Evolutionary conservation across 2,888 invertebrate species (phyloP), one percentile per base, ranked within the genome.

Genomic region (Candidula unifasciata): DNA sequence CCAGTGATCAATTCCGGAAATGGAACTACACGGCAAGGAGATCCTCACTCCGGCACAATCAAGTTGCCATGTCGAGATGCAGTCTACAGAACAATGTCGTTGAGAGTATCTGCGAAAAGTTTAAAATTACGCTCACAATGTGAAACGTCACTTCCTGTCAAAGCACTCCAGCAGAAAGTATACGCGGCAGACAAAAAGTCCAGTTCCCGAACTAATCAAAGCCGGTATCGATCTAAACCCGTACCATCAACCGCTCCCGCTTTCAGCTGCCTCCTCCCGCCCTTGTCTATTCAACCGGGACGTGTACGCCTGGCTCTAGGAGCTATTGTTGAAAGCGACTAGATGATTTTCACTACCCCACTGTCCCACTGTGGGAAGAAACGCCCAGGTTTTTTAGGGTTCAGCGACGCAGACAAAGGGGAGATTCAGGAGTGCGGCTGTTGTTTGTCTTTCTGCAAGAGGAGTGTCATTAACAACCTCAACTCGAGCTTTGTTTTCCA

Each of bases 381-480:
- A 80, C 80, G 80, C 68, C 80, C 68, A 68, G 30, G 33, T 68
- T 33, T 68, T 33, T 44, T 24, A 68, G 80, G 68, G 68, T 68
- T 80, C n/a, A 80, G 44, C 66, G 44, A 30, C 3, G n/a, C 21
- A 33, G 64, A 68, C 66, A 66, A 68, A 68, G 68, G 66, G 0
- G 2, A 10, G 24, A 24, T n/a, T 27, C 35, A 6, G 6, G 80
- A 52, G 68, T 44, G 18, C 30, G 27, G 52, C 68, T 66, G 37
- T 13, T 68, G 30, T 68, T 68, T 68, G 80, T 68, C 60, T 44
- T 13, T 37, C 52, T 52, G 10, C 52, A 3, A 16, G 52, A 68
- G 30, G 2, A 30, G 37, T 66, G 66, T 79, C 79, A 79, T 79
- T 79, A 80, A 10, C 68, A 68, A 18, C 30, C 27, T 13, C 27